Conservation (phyloP, 2,888 invertebrate genomes). For the Seira sanloemensis region DNA sequence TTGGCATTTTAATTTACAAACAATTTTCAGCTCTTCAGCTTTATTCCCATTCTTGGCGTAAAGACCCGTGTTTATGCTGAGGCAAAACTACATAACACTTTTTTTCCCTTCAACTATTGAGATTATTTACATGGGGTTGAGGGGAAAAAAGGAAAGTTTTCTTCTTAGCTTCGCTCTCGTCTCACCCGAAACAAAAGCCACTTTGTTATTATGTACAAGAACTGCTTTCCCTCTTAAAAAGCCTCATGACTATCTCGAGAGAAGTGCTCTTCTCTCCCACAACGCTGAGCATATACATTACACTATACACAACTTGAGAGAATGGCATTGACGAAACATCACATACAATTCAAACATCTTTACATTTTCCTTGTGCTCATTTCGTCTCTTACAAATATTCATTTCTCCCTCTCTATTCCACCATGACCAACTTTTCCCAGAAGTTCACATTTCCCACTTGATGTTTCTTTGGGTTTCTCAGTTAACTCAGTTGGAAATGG, state of each 20-base stretch:
- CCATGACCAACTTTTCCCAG: neutral
- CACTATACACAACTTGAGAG: no score
- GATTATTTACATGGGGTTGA: conserved; percentile 27
- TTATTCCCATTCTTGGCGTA: neutral
- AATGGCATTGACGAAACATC: no score
- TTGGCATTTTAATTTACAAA: conserved; percentile 44
- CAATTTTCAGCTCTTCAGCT: conserved; percentile 16
- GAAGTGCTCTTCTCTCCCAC: neutral
- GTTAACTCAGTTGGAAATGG: no score
- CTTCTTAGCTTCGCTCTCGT: conserved; percentile 12
- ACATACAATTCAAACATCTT: neutral
- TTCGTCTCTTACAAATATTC: neutral
- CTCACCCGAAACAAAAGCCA: conserved; percentile 1
- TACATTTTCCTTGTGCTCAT: neutral
- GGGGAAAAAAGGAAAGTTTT: conserved; percentile 17
- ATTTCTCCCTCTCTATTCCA: neutral
- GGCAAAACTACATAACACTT: neutral
- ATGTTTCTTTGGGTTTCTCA: no score
- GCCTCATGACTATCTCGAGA: neutral
- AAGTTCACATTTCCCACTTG: neutral
- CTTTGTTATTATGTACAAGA: neutral
- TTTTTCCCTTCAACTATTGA: conserved; percentile 1
- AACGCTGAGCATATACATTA: no score
- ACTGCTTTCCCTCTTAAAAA: neutral
- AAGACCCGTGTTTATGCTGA: neutral